A percentile compares a stretch with the other conserved stretches of the same genome.
phyloP scores from a whole-genome alignment of 2,888 invertebrate genomes.

The Trissolcus brochymenae region DNA sequence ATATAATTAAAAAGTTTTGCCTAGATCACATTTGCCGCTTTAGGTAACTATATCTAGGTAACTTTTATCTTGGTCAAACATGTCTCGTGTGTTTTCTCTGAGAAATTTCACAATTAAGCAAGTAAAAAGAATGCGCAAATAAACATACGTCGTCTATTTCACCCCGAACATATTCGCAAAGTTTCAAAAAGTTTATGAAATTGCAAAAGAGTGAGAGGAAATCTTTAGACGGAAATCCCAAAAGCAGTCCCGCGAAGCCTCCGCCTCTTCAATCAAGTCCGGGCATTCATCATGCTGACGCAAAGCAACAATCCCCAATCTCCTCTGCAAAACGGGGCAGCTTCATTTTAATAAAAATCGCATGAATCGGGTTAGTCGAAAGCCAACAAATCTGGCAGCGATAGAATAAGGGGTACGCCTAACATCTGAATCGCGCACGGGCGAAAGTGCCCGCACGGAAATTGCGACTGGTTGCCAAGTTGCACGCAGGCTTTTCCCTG shows the following conservation, averaged over 20 bases:
- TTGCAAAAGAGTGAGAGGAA: too few relatives aligned
- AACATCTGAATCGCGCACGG: slow-evolving; percentile 24
- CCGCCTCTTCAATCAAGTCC: slow-evolving; percentile 35
- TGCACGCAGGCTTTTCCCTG: slow-evolving; percentile 66
- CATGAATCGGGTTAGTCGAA: slow-evolving; percentile 30
- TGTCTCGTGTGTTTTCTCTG: too few relatives aligned
- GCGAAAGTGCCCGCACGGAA: slow-evolving; percentile 54
- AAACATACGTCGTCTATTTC: too few relatives aligned
- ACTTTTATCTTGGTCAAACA: too few relatives aligned
- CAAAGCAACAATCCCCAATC: slow-evolving; percentile 31
- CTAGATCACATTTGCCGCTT: too few relatives aligned
- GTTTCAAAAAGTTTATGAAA: slow-evolving; percentile 25
- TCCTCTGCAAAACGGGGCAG: slow-evolving; percentile 9
- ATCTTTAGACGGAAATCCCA: slow-evolving; percentile 2
- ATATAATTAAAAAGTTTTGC: too few relatives aligned
- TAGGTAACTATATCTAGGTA: too few relatives aligned
- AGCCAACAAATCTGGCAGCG: slow-evolving; percentile 31
- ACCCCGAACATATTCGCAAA: too few relatives aligned
- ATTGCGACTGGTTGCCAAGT: slow-evolving; percentile 66
- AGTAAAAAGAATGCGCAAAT: too few relatives aligned
- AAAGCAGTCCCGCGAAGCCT: not conserved
- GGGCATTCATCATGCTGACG: slow-evolving; percentile 32
- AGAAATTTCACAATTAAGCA: too few relatives aligned
- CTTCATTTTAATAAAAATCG: slow-evolving; percentile 44
- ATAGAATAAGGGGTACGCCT: slow-evolving; percentile 12